A percentile compares a stretch with the other conserved stretches of the same genome.
Evolutionary conservation across 2,113 vertebrate species (phyloP).

Genomic region (Melospiza georgiana): DNA sequence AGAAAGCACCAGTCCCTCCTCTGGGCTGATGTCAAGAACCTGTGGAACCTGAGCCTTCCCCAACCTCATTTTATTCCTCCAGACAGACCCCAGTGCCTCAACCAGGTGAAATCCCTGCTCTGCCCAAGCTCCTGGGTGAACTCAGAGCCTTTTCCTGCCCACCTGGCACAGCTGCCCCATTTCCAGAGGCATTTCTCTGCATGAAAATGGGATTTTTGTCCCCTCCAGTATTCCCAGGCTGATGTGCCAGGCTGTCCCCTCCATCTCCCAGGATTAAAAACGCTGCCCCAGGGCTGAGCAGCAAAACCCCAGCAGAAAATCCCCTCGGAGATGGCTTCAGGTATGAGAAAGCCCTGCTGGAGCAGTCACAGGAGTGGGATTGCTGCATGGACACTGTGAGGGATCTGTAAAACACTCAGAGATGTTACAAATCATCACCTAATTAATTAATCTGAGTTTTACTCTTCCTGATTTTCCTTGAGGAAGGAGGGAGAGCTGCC

Average conservation of each 20-base stretch:
- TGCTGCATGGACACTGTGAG: not conserved
- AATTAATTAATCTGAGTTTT: not conserved
- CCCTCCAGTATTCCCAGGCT: not conserved
- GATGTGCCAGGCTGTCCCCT: not conserved
- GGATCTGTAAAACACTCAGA: not conserved
- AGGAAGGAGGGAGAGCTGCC: not conserved
- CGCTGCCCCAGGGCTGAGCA: accelerated
- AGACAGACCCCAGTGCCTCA: not conserved
- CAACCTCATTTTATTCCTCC: not conserved
- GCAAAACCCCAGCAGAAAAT: not conserved
- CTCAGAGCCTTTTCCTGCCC: not conserved
- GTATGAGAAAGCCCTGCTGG: not conserved
- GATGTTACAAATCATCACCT: not conserved
- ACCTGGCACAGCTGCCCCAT: not conserved
- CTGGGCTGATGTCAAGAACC: not conserved
- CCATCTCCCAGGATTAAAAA: not conserved
- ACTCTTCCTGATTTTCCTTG: not conserved
- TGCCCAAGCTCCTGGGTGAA: not conserved
- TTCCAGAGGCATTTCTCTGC: not conserved
- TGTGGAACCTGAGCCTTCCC: accelerated
- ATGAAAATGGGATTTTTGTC: not conserved
- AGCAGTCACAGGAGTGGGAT: not conserved
- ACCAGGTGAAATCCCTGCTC: not conserved
- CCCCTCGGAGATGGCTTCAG: not conserved
- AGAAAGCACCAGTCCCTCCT: not conserved